phyloP scores from a whole-genome alignment of 2,797 vertebrate genomes.

The Diplodus puntazzo region DNA sequence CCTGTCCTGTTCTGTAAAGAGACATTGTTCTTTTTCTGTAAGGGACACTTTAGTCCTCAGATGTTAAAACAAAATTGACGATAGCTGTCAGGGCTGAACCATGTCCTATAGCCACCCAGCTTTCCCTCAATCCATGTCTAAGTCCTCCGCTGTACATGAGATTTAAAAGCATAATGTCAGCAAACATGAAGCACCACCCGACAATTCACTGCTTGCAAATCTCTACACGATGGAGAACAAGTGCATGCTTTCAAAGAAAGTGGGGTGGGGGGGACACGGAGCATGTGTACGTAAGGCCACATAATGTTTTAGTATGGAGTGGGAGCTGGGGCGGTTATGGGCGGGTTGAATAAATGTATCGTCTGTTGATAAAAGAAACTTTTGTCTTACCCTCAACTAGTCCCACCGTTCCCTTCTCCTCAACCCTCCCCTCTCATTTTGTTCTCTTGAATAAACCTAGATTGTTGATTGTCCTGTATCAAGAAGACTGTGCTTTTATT shows the following conservation, averaged over 20 bases:
- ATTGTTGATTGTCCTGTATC: constrained; percentile 80
- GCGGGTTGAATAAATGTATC: constrained; percentile 68
- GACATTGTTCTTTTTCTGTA: constrained; percentile 6
- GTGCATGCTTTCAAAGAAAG: constrained; percentile 44
- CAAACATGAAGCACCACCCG: neutral
- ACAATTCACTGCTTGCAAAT: constrained; percentile 25
- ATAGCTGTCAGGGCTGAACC: constrained; percentile 15
- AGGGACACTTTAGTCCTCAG: constrained; percentile 29
- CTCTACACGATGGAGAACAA: constrained; percentile 32
- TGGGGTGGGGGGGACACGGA: constrained; percentile 27
- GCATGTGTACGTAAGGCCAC: constrained; percentile 62
- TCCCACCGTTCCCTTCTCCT: constrained; percentile 30
- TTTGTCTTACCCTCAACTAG: constrained; percentile 56
- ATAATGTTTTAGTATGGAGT: constrained; percentile 71
- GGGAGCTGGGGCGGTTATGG: constrained; percentile 59
- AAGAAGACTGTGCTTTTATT: constrained; percentile 77
- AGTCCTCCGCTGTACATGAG: constrained; percentile 26
- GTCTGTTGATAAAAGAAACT: constrained; percentile 64
- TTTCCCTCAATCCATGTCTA: constrained; percentile 22
- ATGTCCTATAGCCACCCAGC: constrained; percentile 19
- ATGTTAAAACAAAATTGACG: constrained; percentile 42
- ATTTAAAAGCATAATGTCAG: constrained; percentile 43
- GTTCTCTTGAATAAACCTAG: constrained; percentile 76
- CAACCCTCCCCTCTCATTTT: constrained; percentile 36
- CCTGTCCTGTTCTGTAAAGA: constrained; percentile 24